Conservation (phyloP, 2,113 vertebrate genomes). For the Bubo bubo region DNA sequence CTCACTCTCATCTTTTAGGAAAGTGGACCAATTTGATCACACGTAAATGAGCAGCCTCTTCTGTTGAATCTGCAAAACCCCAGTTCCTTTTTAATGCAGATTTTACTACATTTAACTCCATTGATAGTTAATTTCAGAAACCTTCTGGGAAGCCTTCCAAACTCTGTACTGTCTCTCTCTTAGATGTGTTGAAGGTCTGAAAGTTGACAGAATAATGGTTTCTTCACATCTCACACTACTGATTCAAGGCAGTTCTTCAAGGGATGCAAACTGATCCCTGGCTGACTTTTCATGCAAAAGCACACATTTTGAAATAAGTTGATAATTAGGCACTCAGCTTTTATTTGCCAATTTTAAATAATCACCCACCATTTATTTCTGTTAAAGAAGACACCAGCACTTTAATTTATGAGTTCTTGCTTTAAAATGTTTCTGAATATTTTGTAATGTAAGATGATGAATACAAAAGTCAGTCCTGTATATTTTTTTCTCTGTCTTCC, state of each 20-base stretch:
- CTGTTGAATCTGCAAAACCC: not conserved
- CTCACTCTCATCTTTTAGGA: not conserved
- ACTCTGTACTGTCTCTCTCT: not conserved
- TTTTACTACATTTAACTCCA: not conserved
- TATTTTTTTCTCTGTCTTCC: not conserved
- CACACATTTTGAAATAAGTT: not conserved
- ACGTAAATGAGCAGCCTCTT: not conserved
- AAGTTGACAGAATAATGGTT: not conserved
- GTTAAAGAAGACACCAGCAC: fast-evolving
- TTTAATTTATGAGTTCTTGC: not conserved
- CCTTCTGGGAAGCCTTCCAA: not conserved
- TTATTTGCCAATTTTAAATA: not conserved
- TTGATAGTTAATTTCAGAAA: not conserved
- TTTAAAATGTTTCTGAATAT: not conserved
- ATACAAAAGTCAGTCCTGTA: not conserved
- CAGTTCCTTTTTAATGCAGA: not conserved
- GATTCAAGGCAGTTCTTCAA: not conserved
- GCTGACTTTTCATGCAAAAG: not conserved
- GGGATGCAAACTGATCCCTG: not conserved
- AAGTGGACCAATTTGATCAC: not conserved
- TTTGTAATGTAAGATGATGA: not conserved
- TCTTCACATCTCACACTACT: not conserved
- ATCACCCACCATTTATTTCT: not conserved
- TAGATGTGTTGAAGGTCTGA: not conserved
- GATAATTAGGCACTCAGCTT: not conserved